Evolutionary conservation across 2,888 invertebrate species (phyloP), one percentile per base, ranked within the genome.

Genomic region (Amblyjoppa proteus): DNA sequence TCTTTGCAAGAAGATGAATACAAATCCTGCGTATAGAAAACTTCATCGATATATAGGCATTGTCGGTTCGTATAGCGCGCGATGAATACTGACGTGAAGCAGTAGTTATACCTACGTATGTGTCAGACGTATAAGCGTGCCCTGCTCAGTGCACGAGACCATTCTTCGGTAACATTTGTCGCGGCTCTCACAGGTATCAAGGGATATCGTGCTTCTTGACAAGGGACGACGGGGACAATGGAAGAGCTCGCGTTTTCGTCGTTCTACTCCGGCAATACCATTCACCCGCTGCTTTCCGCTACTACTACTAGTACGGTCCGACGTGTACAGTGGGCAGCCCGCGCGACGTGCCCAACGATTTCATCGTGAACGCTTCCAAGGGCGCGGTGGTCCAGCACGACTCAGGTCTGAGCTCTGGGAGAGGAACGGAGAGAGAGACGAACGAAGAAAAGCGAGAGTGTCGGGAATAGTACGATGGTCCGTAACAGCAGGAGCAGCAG

Each of bases 171-270:
- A 90, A 89, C 90, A 91, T 90, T 84, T 84, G 84, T 84, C 84
- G 84, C 28, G 45, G 68, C 84, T 84, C 84, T 84, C 84, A 81
- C 84, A 81, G 77, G 84, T 84, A 84, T 84, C 84, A 84, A 84
- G 84, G 77, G 84, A 84, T 84, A 89, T 87, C 81, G 75, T 66
- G 45, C 84, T 84, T 88, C 90, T 89, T 90, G 91, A 91, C 90
- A 91, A 90, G 89, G 89, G 90, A 88, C 77, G 80, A 88, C 88
- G 87, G 91, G 45, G 88, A 91, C 91, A 91, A 91, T 91, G 86
- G 91, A 83, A 88, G 86, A 85, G 80, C 73, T 71, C 34, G 87
- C 88, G 88, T 87, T 87, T 86, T 87, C 88, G 80, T 81, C 81
- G 77, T 85, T 85, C 28, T 38, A 34, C 80, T 25, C 13, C 61